Base-by-base conservation (phyloP, 1,140 invertebrate species). In the Bombyx mandarina region DNA sequence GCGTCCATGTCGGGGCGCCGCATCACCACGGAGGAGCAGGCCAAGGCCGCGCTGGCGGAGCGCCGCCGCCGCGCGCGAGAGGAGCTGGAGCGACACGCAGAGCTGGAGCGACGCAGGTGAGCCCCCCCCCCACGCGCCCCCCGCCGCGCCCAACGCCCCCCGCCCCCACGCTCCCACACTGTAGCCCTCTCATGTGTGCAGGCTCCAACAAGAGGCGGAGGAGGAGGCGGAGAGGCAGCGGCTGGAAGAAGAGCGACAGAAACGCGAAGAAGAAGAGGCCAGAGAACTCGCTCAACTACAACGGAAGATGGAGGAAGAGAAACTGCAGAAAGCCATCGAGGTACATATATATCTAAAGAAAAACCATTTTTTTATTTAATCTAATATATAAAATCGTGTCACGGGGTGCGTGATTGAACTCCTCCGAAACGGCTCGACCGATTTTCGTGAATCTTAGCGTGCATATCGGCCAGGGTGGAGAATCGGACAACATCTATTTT, bases 1-100 rank as follows among this genome's bases (percentile, higher is more conserved):
- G 92, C 92, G 56, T 95, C 94, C 6, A 93, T 94, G 91, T 92
- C 92, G 63, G 90, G 91, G 1, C 93, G 93, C 60, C 88, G 92
- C 52, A 96, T 97, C 63, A 94, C 93, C 7, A 96, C 95, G 1
- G 95, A 96, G 86, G 95, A 95, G 83, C 93, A 96, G 88, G 95
- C 95, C 12, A 97, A 96, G 87, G 95, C 95, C 42, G 95, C 95
- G 44, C 85, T 97, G 47, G 95, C 96, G 6, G 96, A 97, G 89
- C 91, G 95, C 67, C 88, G 96, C 69, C 88, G 94, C 63, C 87
- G 95, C 49, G 95, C 95, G 43, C 83, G 95, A 45, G 95, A 97
- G 88, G 94, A 96, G 82, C 93, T 94, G 49, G 95, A 97, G 89
- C 85, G 93, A 60, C 94, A 96, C 89, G 94, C 94, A 9, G 95